These are phyloP conservation scores for Crotalus helleri DNA, from an alignment of 2,113 vertebrate genomes.

Conservation along the genomic window DNA sequence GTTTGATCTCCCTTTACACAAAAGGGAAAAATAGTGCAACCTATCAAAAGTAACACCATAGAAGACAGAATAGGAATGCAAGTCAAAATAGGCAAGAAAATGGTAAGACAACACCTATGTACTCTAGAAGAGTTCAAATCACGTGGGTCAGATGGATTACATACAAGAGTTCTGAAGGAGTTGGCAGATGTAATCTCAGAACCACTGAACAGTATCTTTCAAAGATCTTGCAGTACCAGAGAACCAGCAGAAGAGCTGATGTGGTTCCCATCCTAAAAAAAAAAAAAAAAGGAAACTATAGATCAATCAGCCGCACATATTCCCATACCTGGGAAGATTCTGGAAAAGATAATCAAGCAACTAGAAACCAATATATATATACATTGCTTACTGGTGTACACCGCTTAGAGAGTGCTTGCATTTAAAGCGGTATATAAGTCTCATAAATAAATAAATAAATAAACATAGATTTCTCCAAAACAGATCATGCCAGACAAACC, in stretches of 20 bases:
- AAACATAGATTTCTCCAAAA: neutral
- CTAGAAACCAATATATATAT: neutral
- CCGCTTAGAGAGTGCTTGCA: too few relatives aligned
- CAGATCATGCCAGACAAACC: neutral
- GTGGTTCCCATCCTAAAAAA: neutral
- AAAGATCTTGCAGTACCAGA: neutral
- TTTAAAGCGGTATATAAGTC: too few relatives aligned
- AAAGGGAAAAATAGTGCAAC: neutral
- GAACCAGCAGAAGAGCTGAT: neutral
- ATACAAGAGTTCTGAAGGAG: neutral
- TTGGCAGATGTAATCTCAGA: neutral
- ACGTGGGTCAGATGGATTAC: neutral
- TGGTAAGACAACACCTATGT: neutral
- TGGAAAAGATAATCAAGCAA: neutral
- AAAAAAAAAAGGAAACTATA: neutral
- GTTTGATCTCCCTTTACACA: neutral
- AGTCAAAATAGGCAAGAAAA: neutral
- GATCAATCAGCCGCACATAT: neutral
- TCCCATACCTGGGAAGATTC: neutral
- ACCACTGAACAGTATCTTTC: neutral
- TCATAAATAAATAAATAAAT: too few relatives aligned
- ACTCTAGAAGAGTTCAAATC: neutral
- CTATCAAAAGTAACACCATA: neutral
- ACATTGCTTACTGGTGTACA: too few relatives aligned
- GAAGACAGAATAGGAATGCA: neutral